Evolutionary conservation across 2,888 invertebrate species (phyloP), one percentile per base, ranked within the genome.

Genomic region (Erebia palarica): DNA sequence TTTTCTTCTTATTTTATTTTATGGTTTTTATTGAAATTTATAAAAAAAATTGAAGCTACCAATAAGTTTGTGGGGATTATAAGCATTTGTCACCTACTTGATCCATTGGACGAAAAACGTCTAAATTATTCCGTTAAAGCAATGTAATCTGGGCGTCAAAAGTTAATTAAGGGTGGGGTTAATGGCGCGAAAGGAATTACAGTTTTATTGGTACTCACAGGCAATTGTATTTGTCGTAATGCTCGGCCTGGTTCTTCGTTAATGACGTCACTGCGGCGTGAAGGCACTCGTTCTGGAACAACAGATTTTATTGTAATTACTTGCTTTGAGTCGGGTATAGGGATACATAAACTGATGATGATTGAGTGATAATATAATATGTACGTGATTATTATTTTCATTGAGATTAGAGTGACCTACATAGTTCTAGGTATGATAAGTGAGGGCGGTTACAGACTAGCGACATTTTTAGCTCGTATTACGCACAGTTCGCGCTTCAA

Each of bases 181-280:
- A 71, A 70, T 69, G 71, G 74, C 68, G 68, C 68, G 74, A 67
- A 68, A 69, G 69, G 67, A 65, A 65, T 65, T 70, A 70, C 59
- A 69, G 66, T 70, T 68, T 72, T 71, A 69, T 69, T 65, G 61
- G 70, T 89, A 95, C 95, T 95, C 86, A 95, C 95, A 95, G 86
- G 83, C 94, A 95, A 78, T 92, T 87, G 81, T 94, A 95, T 86
- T 88, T 94, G 79, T 92, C 90, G 76, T 93, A 93, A 75, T 90
- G 87, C 78, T 94, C 94, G 1, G 93, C 92, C 84, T 95, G 95
- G 85, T 94, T 95, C 78, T 94, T 93, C 61, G 96, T 94, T 68
- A 96, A 86, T n/a, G 96, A 94, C 70, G 94, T 92, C 75, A 96
- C 94, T 1, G 96, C 96, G 51, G 94, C 93, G 81, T 96, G 95